These are phyloP conservation scores for Incurvaria masculella DNA, from an alignment of 2,888 invertebrate species.

Conservation along the genomic window DNA sequence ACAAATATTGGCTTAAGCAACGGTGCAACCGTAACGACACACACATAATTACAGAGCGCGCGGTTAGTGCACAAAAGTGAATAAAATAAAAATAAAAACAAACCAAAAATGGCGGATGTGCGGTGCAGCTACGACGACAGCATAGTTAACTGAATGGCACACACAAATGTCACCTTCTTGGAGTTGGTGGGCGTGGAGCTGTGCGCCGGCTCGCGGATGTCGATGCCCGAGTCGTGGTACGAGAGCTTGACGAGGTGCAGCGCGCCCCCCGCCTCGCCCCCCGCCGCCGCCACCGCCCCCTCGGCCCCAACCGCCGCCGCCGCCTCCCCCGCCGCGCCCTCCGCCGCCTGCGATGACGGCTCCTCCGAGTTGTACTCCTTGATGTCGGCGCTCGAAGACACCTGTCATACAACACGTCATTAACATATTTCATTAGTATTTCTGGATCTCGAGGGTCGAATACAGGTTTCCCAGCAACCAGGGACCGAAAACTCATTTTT, in stretches of 20 bases:
- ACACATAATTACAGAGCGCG: too few relatives aligned
- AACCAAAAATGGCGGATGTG: too few relatives aligned
- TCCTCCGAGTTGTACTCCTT: slow-evolving; percentile 39
- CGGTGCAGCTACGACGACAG: too few relatives aligned
- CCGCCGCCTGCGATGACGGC: slow-evolving; percentile 25
- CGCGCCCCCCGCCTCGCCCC: slow-evolving; percentile 48
- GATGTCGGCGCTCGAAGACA: slow-evolving; percentile 40
- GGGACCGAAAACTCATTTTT: too few relatives aligned
- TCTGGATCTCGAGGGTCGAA: too few relatives aligned
- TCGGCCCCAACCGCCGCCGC: slow-evolving; percentile 23
- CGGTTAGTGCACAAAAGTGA: too few relatives aligned
- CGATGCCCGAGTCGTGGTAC: slow-evolving; percentile 88
- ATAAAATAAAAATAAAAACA: too few relatives aligned
- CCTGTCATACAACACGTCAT: slow-evolving; percentile 27
- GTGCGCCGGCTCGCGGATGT: slow-evolving; percentile 75
- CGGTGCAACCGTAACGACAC: too few relatives aligned
- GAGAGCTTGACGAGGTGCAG: slow-evolving; percentile 74
- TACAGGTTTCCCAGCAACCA: too few relatives aligned
- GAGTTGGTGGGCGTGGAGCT: slow-evolving; percentile 61
- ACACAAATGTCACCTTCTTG: slow-evolving; percentile 53
- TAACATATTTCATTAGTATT: too few relatives aligned
- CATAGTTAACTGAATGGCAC: neutral
- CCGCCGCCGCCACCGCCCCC: slow-evolving; percentile 29
- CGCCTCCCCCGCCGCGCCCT: slow-evolving; percentile 26
- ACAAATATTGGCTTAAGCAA: too few relatives aligned